These are phyloP conservation scores for Chaetodon trifasciatus DNA, from an alignment of 2,797 vertebrate genomes.

Conservation along the genomic window DNA sequence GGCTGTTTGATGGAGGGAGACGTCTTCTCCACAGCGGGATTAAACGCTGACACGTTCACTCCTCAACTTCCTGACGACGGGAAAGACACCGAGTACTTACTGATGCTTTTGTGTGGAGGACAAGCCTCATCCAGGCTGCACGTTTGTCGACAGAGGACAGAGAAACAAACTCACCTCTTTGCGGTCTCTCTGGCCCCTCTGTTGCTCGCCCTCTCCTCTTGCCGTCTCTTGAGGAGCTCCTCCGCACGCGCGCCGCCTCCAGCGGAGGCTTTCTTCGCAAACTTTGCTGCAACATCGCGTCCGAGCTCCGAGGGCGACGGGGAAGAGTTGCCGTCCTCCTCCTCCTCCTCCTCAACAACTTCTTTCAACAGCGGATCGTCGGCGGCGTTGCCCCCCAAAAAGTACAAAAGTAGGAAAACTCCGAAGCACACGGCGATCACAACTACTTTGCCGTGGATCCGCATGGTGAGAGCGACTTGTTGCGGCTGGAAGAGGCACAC, in stretches of 20 bases:
- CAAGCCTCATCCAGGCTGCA: slow-evolving; percentile 9
- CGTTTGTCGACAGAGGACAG: slow-evolving; percentile 4
- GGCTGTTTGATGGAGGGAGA: slow-evolving; percentile 29
- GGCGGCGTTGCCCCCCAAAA: slow-evolving; percentile 83
- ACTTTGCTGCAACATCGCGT: slow-evolving; percentile 70
- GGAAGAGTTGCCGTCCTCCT: slow-evolving; percentile 56
- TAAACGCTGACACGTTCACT: slow-evolving; percentile 18
- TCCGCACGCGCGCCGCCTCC: slow-evolving; percentile 51
- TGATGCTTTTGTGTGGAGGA: not conserved
- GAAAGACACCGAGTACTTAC: not conserved
- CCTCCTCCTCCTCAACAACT: slow-evolving; percentile 65
- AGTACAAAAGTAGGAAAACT: slow-evolving; percentile 89
- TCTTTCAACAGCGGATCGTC: slow-evolving; percentile 80
- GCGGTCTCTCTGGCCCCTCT: slow-evolving; percentile 64
- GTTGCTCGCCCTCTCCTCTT: slow-evolving; percentile 43
- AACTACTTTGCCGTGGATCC: slow-evolving; percentile 84
- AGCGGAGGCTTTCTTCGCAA: slow-evolving; percentile 52
- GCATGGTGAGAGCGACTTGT: slow-evolving; percentile 82
- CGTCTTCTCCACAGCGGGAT: slow-evolving; percentile 20
- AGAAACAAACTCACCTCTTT: slow-evolving; percentile 79
- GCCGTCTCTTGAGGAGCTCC: slow-evolving; percentile 52
- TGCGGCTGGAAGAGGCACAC: slow-evolving; percentile 51
- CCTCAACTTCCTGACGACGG: slow-evolving; percentile 41
- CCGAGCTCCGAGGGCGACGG: slow-evolving; percentile 46
- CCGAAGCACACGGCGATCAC: slow-evolving; percentile 82